Evolutionary conservation across 2,113 vertebrate species (phyloP).

Genomic region (Tretioscincus oriximinensis): DNA sequence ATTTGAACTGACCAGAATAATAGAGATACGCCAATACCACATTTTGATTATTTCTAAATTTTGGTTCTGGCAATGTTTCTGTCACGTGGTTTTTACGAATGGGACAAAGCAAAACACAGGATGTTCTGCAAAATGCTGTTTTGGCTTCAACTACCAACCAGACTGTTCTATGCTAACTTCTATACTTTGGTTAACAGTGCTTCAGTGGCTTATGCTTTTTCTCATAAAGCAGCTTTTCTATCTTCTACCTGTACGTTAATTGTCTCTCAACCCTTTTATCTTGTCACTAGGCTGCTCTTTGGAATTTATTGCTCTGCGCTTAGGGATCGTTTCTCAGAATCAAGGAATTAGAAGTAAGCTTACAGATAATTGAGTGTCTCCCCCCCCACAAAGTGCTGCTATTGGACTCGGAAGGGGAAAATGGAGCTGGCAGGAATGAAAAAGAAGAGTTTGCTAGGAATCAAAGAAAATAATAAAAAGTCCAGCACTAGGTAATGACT

Average conservation of each 20-base stretch:
- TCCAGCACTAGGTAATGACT: constrained; percentile 68
- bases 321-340: constrained; percentile 69
- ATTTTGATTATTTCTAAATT: too few relatives aligned
- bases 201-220: constrained; percentile 4
- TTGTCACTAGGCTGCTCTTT: constrained; percentile 69
- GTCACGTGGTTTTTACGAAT: not conserved
- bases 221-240: constrained; percentile 40
- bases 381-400: constrained; percentile 51
- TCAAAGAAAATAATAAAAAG: constrained; percentile 72
- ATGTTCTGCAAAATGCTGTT: fast-evolving
- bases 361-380: constrained; percentile 65
- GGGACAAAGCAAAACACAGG: fast-evolving
- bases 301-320: constrained; percentile 65
- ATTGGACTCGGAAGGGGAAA: constrained; percentile 66
- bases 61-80: not conserved
- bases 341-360: constrained; percentile 65
- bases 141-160: fast-evolving
- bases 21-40: too few relatives aligned
- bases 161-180: fast-evolving
- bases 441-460: constrained; percentile 73
- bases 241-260: constrained; percentile 49
- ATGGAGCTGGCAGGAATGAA: constrained; percentile 73
- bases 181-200: not conserved
- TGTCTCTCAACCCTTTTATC: constrained; percentile 65
- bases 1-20: too few relatives aligned